Percentiles rank a stretch among this genome's conserved stretches.
Evolutionary conservation across 2,888 invertebrate genomes (phyloP).

Genomic region (Folsomia candida): DNA sequence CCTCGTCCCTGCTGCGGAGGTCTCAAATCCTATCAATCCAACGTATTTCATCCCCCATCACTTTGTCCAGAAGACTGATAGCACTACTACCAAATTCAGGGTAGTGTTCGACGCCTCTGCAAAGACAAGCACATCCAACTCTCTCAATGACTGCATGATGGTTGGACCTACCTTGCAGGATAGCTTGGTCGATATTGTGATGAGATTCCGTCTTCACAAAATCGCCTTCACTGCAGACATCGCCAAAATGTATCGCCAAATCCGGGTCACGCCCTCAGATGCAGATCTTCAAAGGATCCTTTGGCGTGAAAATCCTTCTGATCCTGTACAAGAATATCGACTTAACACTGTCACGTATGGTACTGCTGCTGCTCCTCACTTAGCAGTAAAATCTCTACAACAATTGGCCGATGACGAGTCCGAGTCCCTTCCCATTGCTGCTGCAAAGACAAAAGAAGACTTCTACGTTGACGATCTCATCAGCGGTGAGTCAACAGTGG

Average conservation of each 20-base stretch:
- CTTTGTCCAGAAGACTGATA: constrained; percentile 22
- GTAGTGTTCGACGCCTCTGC: too few relatives aligned
- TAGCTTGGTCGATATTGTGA: constrained; percentile 51
- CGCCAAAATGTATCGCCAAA: constrained; percentile 53
- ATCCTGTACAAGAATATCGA: constrained; percentile 31
- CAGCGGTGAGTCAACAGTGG: background rate
- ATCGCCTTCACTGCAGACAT: too few relatives aligned
- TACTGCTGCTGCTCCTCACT: constrained; percentile 49
- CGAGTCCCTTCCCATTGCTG: constrained; percentile 41
- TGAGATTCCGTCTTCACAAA: constrained; percentile 51
- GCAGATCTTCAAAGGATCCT: constrained; percentile 52
- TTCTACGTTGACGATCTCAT: constrained; percentile 51
- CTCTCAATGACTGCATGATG: constrained; percentile 44
- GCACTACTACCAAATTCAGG: constrained; percentile 33
- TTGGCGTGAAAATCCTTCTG: constrained; percentile 49
- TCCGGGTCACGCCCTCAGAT: constrained; percentile 47
- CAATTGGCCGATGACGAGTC: constrained; percentile 47
- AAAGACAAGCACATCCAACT: constrained; percentile 6
- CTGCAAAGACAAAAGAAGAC: constrained; percentile 54
- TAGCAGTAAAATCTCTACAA: constrained; percentile 48
- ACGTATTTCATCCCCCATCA: constrained; percentile 24
- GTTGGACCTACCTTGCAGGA: constrained; percentile 52
- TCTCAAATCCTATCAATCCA: background rate
- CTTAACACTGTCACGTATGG: constrained; percentile 52
- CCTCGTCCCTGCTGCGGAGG: too few relatives aligned